Conservation (phyloP, 2,113 vertebrate genomes). For the Rhea americana region DNA sequence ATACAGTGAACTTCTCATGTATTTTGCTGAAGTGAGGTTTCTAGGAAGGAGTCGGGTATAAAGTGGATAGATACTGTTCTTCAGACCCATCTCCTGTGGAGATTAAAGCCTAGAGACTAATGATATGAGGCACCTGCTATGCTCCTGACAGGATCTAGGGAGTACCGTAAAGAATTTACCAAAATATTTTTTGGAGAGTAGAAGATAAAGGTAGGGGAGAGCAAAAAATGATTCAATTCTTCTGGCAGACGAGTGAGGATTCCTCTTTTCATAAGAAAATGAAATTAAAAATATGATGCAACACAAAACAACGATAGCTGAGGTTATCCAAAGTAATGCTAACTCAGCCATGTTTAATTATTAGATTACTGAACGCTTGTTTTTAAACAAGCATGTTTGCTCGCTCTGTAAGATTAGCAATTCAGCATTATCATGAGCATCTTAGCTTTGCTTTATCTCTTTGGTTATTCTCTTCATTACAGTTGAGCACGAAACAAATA, state of each 20-base stretch:
- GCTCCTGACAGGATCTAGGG: background rate
- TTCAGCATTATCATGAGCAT: background rate
- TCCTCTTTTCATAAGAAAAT: background rate
- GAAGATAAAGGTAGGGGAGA: background rate
- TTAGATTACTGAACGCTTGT: background rate
- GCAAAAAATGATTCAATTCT: background rate
- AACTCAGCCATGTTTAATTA: background rate
- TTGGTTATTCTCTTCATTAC: rapidly evolving
- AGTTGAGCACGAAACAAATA: background rate
- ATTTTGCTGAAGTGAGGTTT: background rate
- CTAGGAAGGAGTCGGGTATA: background rate
- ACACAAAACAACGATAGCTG: background rate
- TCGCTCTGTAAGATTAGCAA: background rate
- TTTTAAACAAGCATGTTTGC: background rate
- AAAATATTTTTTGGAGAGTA: background rate
- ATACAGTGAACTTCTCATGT: background rate
- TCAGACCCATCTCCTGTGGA: background rate
- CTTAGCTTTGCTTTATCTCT: background rate
- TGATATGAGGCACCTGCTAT: background rate
- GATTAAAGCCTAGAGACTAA: background rate
- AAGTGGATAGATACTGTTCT: no score
- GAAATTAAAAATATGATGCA: background rate
- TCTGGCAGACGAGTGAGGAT: background rate
- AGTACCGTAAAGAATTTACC: background rate
- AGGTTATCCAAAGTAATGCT: background rate